phyloP scores from a whole-genome alignment of 2,113 vertebrate genomes.

The Hassar affinis region DNA sequence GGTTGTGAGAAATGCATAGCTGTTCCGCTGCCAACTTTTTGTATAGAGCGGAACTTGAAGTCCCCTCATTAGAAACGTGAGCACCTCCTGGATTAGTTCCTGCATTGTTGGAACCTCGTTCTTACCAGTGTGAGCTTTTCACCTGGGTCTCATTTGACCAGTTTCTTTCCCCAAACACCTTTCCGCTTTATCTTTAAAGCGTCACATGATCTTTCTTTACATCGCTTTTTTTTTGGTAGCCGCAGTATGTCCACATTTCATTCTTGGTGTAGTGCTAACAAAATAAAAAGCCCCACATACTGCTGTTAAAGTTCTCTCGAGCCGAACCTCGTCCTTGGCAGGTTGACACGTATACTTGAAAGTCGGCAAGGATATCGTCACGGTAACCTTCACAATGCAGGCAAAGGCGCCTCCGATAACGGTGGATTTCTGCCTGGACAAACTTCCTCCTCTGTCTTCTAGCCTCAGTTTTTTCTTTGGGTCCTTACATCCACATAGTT shows the following conservation, averaged over 20 bases:
- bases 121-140: neutral
- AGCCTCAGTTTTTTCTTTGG: constrained; percentile 20
- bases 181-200: neutral
- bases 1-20: neutral
- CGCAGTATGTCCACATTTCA: neutral
- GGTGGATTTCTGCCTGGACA: constrained; percentile 4
- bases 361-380: constrained; percentile 42
- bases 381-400: constrained; percentile 20
- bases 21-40: neutral
- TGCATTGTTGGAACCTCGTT: neutral
- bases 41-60: constrained; percentile 13
- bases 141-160: neutral
- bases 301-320: constrained; percentile 36
- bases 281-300: constrained; percentile 12
- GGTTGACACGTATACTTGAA: constrained; percentile 1
- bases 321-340: constrained; percentile 40
- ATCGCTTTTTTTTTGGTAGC: neutral
- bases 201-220: neutral
- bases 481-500: constrained; percentile 52
- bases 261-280: neutral
- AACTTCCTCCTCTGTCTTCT: constrained; percentile 7
- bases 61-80: constrained; percentile 6
- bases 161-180: neutral
- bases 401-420: constrained; percentile 23
- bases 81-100: constrained; percentile 13